Evolutionary conservation across 2,113 vertebrate species (phyloP), one percentile per base, ranked within the genome.

Genomic region (Lipotes vexillifer): DNA sequence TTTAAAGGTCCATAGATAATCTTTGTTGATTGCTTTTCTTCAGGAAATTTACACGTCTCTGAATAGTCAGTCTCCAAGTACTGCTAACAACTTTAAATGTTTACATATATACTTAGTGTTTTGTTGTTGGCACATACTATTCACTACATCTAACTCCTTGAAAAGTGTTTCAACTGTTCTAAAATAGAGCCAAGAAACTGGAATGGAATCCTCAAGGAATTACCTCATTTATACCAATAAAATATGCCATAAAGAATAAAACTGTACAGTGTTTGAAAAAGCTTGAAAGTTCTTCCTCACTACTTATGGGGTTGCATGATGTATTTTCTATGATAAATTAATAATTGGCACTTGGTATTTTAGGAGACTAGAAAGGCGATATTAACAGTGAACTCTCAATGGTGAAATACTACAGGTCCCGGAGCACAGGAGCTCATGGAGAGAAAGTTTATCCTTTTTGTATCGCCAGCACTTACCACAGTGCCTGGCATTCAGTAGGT

Each of bases 161-260:
- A 18, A 88, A 85, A 29, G 52, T 87, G 49, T 92, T 93, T 36
- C 46, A 81, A 46, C 18, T 95, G 18, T 82, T 89, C 44, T 82
- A 89, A 92, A 75, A 68, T 20, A 69, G 2, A 90, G 31, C 12
- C 36, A 31, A 68, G 74, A 90, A 74, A 52, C 27, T 84, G 18
- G 31, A 74, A 95, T n/a, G 27, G 83, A 97, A 74, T 87, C 27
- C 21, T 78, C 46, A 97, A 69, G 84, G 12, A 83, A 80, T n/a
- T 14, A 25, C 33, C 20, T 94, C 27, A 71, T 68, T 89, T 61
- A 89, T 52, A 59, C 6, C 57, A 68, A 89, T 90, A 89, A 92
- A 84, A 77, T 72, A 85, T 83, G 8, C 71, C 38, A 80, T 27
- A 69, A 69, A 27, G n/a, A n/a, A 66, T 29, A 57, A 69, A 89